Evolutionary conservation across 2,888 invertebrate genomes (phyloP).

Genomic region (Gandaritis pyraliata): DNA sequence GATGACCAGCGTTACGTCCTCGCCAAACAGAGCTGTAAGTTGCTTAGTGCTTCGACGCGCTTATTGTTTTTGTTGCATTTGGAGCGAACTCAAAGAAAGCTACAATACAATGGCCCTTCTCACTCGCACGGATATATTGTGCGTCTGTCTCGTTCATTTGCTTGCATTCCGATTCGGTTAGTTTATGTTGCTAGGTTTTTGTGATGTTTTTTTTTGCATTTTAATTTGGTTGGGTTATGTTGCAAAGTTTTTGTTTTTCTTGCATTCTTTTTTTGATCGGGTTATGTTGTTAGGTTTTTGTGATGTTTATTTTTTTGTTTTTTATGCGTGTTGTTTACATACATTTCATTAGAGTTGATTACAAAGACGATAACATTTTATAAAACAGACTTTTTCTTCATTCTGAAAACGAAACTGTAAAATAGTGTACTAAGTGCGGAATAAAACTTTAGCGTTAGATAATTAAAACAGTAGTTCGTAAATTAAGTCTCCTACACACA

Average conservation of each 20-base stretch:
- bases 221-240: neutral
- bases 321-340: neutral
- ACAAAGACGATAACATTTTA: too few relatives aligned
- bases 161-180: neutral
- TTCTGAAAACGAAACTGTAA: too few relatives aligned
- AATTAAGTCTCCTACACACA: too few relatives aligned
- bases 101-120: too few relatives aligned
- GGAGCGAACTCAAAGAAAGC: too few relatives aligned
- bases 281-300: neutral
- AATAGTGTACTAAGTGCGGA: too few relatives aligned
- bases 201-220: neutral
- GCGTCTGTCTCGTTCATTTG: neutral
- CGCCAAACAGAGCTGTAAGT: conserved; percentile 35
- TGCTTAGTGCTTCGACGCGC: conserved; percentile 2
- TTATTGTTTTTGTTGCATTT: neutral
- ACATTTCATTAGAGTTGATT: neutral
- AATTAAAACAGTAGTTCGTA: too few relatives aligned
- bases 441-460: too few relatives aligned
- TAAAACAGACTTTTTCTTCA: too few relatives aligned
- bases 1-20: conserved; percentile 12
- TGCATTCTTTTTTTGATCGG: neutral
- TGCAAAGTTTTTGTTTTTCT: too few relatives aligned
- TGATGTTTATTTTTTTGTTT: neutral
- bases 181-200: neutral
- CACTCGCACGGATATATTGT: neutral